These are phyloP conservation scores for Aplidium turbinatum DNA, from an alignment of 23 tunicate species.

Conservation along the genomic window DNA sequence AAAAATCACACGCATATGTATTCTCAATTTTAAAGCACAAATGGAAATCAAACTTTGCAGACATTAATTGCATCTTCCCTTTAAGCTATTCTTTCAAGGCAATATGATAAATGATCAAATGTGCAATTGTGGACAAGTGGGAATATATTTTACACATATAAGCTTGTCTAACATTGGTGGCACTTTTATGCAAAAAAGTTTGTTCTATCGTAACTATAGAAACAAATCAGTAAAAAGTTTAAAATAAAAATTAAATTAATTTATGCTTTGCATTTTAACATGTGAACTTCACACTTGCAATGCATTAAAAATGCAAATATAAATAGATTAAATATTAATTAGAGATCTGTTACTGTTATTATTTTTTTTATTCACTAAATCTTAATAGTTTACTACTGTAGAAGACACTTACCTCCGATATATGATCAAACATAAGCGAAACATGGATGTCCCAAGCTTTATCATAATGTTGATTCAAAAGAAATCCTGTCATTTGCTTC, in stretches of 20 bases:
- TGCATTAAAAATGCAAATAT: too few relatives aligned
- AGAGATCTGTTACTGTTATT: too few relatives aligned
- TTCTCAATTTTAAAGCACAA: too few relatives aligned
- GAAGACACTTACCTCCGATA: slow-evolving; percentile 31
- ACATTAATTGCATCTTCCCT: too few relatives aligned
- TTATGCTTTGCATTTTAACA: neutral
- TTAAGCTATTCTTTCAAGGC: too few relatives aligned
- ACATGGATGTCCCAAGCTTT: slow-evolving; percentile 65
- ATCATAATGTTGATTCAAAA: slow-evolving; percentile 13
- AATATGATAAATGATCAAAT: too few relatives aligned
- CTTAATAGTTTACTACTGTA: neutral
- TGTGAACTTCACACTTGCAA: neutral
- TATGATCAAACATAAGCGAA: slow-evolving; percentile 46
- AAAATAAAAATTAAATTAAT: neutral
- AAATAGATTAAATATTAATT: too few relatives aligned
- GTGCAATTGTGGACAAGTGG: too few relatives aligned
- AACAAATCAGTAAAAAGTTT: neutral
- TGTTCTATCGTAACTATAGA: too few relatives aligned
- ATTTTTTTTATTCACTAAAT: neutral
- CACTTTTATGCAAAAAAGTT: too few relatives aligned
- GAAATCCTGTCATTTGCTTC: slow-evolving; percentile 9
- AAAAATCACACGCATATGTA: neutral
- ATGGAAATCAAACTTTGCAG: too few relatives aligned
- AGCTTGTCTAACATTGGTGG: too few relatives aligned
- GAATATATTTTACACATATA: neutral